phyloP scores from a whole-genome alignment of 2,797 vertebrate species.

The Scomberomorus guttatus region DNA sequence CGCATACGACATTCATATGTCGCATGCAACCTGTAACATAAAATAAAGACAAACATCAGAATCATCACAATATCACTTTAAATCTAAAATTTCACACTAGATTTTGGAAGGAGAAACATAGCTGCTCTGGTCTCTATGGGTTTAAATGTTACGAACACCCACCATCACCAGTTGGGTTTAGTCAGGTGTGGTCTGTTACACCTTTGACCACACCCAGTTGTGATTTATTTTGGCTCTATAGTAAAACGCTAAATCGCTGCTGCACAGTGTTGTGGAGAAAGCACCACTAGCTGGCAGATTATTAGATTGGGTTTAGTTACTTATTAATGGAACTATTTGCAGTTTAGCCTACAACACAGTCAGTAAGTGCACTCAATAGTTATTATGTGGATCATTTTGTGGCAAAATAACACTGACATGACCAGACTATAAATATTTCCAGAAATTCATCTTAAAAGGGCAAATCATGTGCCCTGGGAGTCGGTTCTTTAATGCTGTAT shows the following conservation, averaged over 20 bases:
- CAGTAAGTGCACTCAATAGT: background rate
- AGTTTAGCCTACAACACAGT: background rate
- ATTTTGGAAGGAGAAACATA: too few species aligned
- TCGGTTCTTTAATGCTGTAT: background rate
- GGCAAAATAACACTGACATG: background rate
- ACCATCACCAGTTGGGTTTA: background rate
- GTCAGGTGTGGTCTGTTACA: background rate
- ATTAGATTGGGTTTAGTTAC: background rate
- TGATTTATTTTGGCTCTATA: background rate
- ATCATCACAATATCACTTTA: too few species aligned
- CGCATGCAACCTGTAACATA: too few species aligned
- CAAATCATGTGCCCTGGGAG: too few species aligned
- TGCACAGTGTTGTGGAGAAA: background rate
- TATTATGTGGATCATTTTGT: background rate
- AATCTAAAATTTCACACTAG: too few species aligned
- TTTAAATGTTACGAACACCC: background rate
- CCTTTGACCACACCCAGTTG: background rate
- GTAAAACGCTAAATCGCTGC: too few species aligned
- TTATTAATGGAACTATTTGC: background rate
- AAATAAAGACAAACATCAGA: too few species aligned
- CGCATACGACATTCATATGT: too few species aligned
- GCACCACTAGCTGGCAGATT: background rate
- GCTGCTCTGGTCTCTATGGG: background rate
- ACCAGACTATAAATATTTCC: background rate
- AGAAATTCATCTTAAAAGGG: background rate